Percentiles rank a stretch among this genome's conserved stretches.
These are phyloP conservation scores for Oryzias woworae DNA, from an alignment of 2,113 vertebrate species.

Conservation along the genomic window DNA sequence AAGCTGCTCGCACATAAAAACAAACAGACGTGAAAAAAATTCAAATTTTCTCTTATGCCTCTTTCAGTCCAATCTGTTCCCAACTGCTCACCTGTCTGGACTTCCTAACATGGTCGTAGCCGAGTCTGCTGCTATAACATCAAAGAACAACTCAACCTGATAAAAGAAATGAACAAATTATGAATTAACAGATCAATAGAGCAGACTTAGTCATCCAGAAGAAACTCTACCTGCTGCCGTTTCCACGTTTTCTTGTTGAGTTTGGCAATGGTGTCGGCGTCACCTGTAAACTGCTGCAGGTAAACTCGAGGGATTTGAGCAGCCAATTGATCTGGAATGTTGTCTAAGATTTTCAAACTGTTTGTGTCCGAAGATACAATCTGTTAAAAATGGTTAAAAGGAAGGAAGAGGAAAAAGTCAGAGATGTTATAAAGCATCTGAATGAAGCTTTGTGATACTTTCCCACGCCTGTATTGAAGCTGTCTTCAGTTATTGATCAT, in stretches of 20 bases:
- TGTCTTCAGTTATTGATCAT: too few species aligned
- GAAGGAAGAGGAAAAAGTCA: too few species aligned
- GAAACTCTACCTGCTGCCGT: conserved; percentile 56
- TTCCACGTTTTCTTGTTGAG: conserved; percentile 76
- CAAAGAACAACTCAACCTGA: conserved; percentile 72
- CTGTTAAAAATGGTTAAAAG: conserved; percentile 32
- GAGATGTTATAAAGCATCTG: too few species aligned
- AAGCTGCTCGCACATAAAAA: conserved; percentile 47
- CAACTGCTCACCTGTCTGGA: conserved; percentile 51
- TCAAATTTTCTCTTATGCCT: neutral
- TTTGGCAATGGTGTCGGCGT: fast-evolving
- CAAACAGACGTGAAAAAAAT: neutral
- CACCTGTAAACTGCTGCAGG: conserved; percentile 48
- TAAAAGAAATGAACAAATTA: neutral
- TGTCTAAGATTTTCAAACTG: conserved; percentile 47
- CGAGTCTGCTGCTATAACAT: conserved; percentile 24
- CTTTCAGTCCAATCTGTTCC: neutral
- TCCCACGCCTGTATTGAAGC: too few species aligned
- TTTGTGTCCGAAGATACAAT: conserved; percentile 50
- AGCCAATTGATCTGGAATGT: conserved; percentile 68
- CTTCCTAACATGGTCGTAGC: conserved; percentile 14
- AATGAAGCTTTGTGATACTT: too few species aligned
- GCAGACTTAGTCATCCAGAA: neutral
- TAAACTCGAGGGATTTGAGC: conserved; percentile 58
- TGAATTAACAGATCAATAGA: neutral